Evolutionary conservation across 2,888 invertebrate genomes (phyloP).

Genomic region (Antheraea yamamai): DNA sequence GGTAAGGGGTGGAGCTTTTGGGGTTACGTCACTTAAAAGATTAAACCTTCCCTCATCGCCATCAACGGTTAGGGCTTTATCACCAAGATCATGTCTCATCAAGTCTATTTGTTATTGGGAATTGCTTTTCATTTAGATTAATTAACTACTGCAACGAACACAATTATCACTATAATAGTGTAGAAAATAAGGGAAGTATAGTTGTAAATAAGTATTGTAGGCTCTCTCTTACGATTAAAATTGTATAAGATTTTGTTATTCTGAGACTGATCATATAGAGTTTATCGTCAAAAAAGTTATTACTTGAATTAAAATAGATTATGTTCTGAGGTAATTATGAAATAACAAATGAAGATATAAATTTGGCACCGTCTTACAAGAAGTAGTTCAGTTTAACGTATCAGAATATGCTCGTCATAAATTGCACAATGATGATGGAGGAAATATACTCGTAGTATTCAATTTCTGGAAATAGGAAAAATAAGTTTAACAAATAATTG

Average conservation of each 20-base stretch:
- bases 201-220: no score
- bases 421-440: neutral
- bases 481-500: neutral
- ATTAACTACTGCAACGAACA: neutral
- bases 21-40: conserved; percentile 65
- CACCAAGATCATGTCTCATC: conserved; percentile 26
- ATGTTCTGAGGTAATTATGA: neutral
- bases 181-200: no score
- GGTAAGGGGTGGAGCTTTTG: conserved; percentile 83
- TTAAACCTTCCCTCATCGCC: conserved; percentile 42
- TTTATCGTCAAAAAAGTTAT: neutral
- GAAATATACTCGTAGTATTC: neutral
- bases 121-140: conserved; percentile 22
- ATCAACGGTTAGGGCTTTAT: conserved; percentile 7
- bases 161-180: neutral
- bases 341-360: neutral
- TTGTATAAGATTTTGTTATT: neutral
- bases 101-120: conserved; percentile 34
- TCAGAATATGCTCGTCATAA: neutral
- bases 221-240: no score
- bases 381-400: no score
- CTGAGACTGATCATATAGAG: neutral
- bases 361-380: neutral
- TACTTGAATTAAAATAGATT: neutral
- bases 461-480: neutral